Conservation (phyloP, 1,140 invertebrate species). For the Solen grandis region DNA sequence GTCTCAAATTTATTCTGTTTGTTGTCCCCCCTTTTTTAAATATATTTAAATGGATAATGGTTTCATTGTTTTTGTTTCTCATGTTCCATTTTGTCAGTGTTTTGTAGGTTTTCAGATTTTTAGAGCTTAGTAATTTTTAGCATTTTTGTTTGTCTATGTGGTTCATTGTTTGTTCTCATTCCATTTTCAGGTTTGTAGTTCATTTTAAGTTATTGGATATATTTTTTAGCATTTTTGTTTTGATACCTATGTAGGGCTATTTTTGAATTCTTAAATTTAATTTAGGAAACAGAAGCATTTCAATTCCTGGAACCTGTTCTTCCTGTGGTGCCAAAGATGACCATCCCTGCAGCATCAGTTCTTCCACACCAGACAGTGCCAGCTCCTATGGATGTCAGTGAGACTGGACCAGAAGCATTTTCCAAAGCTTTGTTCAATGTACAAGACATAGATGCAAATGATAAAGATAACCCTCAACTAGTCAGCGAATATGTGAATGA, state of each 20-base stretch:
- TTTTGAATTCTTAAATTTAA: no score
- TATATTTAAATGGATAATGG: no score
- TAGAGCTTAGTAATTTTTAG: slow-evolving; percentile 27
- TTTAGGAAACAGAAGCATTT: slow-evolving; percentile 35
- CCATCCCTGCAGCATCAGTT: slow-evolving; percentile 18
- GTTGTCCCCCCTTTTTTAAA: no score
- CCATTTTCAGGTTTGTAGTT: no score
- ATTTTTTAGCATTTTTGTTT: no score
- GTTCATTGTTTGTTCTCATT: no score
- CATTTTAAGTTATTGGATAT: no score
- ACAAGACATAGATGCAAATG: slow-evolving; percentile 89
- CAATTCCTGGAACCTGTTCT: slow-evolving; percentile 37
- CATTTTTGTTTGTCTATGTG: slow-evolving; percentile 49
- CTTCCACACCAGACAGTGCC: slow-evolving; percentile 23
- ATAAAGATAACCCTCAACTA: slow-evolving; percentile 88
- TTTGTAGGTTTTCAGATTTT: slow-evolving; percentile 18
- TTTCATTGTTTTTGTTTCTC: no score
- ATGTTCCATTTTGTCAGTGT: neutral
- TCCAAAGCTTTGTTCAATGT: slow-evolving; percentile 73
- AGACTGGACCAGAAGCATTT: slow-evolving; percentile 69
- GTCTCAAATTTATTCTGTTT: no score
- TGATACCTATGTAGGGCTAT: no score
- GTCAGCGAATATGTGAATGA: slow-evolving; percentile 92
- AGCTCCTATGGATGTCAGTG: slow-evolving; percentile 75
- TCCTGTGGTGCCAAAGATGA: neutral